Base-by-base conservation (phyloP, 2,113 vertebrate species). In the Hipposideros armiger region DNA sequence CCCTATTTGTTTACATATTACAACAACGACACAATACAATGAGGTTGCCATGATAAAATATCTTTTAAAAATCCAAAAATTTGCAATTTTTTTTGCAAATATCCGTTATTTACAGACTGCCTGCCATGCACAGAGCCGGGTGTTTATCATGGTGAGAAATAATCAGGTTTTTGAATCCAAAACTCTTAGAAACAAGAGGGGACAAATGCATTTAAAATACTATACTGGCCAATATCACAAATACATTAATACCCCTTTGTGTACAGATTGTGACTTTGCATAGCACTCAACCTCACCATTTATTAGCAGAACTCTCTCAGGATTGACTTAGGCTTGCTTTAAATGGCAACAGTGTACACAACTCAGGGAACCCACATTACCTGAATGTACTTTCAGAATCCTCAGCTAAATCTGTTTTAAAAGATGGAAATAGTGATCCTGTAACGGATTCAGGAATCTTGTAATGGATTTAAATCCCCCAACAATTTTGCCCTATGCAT, bases 351-450 rank as follows among this genome's bases (percentile, higher is more conserved):
- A 50, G 13, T 32, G 62, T 19, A 84, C 0, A 90, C 15, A 85
- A 78, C 16, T 45, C 11, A 40, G 24, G 42, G 28, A 62, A 73
- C 3, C 16, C 9, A 32, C n/a, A n/a, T 11, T 77, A n/a, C 20
- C 42, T 56, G 32, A 91, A 64, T 47, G 7, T n/a, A 81, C 22
- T 72, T 80, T 86, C n/a, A 58, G 78, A 91, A 72, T 73, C 19
- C 32, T 96, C 84, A 26, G 15, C 50, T 26, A 93, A 93, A 52
- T 62, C n/a, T 70, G 14, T 69, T 77, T 95, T 72, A 74, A 90
- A 76, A 80, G 10, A 73, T 7, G 24, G 66, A 84, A 91, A 78
- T 30, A 70, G 60, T 54, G 91, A 74, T 74, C 24, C 14, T 90
- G 5, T 19, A 64, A 62, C 26, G 45, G 85, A 50, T 17, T 83